Conservation (phyloP, 2,113 vertebrate genomes). For the Gnathochromis pfefferi region DNA sequence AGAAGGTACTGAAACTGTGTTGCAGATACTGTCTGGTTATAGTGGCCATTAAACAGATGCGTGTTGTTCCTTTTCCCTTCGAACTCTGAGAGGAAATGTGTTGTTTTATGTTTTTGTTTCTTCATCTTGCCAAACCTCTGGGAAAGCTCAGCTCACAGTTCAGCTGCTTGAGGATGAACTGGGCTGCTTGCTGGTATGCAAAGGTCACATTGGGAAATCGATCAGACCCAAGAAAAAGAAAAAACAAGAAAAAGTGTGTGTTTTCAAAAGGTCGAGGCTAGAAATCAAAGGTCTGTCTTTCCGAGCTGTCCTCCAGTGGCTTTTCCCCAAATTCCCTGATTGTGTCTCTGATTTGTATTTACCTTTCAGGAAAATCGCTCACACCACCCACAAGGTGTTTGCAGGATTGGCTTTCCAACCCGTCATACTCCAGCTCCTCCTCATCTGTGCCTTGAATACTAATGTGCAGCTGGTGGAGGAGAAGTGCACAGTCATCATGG, state of each 20-base stretch:
- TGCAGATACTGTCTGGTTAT: background rate
- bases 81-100: background rate
- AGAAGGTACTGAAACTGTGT: background rate
- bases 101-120: background rate
- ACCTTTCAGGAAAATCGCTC: background rate
- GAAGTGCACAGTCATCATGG: conserved; percentile 36
- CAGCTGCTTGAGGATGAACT: background rate
- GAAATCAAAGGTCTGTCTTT: background rate
- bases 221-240: background rate
- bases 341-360: background rate
- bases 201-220: conserved; percentile 25
- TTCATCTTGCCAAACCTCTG: background rate
- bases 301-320: background rate
- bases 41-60: background rate
- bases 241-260: background rate
- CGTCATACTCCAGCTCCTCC: background rate
- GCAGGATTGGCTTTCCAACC: background rate
- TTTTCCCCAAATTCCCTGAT: background rate
- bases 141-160: background rate
- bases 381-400: background rate
- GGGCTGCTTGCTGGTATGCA: background rate
- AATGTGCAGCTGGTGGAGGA: background rate
- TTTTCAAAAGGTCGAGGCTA: background rate
- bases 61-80: background rate
- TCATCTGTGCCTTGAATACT: conserved; percentile 27